phyloP scores from a whole-genome alignment of 2,888 invertebrate genomes.

The Monoplex corrugatus region DNA sequence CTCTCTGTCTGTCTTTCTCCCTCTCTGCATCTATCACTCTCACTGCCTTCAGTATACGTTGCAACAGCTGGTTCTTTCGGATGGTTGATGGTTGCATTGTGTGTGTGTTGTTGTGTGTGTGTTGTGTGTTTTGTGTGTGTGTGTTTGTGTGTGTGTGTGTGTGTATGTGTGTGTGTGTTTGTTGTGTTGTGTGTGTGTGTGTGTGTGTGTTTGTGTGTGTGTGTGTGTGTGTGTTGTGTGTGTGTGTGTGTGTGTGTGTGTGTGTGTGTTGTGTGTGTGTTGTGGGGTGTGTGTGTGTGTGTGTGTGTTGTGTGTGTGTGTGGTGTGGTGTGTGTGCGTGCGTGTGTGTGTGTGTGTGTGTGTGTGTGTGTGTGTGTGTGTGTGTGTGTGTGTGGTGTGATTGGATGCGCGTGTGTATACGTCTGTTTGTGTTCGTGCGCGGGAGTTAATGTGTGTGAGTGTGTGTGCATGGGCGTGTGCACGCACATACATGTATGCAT shows the following conservation, averaged over 20 bases:
- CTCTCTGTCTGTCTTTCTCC: no score
- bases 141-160: slow-evolving; percentile 16
- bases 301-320: no score
- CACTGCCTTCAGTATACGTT: no score
- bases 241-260: slow-evolving; percentile 28
- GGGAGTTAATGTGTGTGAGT: no score
- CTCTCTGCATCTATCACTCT: no score
- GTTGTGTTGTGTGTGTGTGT: neutral
- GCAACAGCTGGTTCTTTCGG: no score
- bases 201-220: neutral
- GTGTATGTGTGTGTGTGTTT: neutral
- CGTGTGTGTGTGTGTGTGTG: slow-evolving; percentile 17
- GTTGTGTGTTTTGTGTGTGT: no score
- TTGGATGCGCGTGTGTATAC: no score
- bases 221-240: slow-evolving; percentile 5
- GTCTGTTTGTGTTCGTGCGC: no score
- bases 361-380: slow-evolving; percentile 17
- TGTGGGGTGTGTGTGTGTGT: neutral
- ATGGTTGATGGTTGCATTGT: no score
- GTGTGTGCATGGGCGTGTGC: neutral
- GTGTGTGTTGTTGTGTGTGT: neutral
- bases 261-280: no score
- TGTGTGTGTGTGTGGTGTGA: no score
- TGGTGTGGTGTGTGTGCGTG: neutral
- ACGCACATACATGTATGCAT: neutral